Conservation (phyloP, 2,888 invertebrate species). For the Tortrix viridana region DNA sequence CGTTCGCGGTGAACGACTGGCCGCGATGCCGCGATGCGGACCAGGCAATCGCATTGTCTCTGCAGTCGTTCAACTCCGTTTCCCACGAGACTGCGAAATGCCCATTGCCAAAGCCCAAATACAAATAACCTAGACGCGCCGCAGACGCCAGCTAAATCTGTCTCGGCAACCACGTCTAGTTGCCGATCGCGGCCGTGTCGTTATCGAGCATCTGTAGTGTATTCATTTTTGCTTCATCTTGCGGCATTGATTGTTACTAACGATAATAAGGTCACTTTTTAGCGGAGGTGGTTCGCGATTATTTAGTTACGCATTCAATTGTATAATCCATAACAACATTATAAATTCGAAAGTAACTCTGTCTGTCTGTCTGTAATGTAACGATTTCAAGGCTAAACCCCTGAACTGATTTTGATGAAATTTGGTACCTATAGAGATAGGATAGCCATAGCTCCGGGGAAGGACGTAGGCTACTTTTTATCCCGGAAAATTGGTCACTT, state of each 20-base stretch:
- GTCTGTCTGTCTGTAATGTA: no score
- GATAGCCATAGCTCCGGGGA: no score
- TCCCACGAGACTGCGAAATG: slow-evolving; percentile 81
- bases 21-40: slow-evolving; percentile 54
- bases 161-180: slow-evolving; percentile 65
- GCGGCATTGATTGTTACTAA: slow-evolving; percentile 40
- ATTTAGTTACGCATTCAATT: no score
- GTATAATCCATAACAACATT: no score
- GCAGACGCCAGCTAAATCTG: slow-evolving; percentile 80
- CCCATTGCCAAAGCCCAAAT: slow-evolving; percentile 80
- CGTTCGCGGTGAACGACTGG: slow-evolving; percentile 60
- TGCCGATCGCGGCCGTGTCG: slow-evolving; percentile 54
- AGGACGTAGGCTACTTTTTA: no score
- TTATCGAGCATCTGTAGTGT: slow-evolving; percentile 53
- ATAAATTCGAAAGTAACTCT: no score
- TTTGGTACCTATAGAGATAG: no score
- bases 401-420: no score
- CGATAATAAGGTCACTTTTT: slow-evolving; percentile 26
- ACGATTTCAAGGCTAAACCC: no score
- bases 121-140: slow-evolving; percentile 82
- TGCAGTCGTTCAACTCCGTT: slow-evolving; percentile 83
- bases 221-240: slow-evolving; percentile 46
- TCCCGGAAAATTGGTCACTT: no score
- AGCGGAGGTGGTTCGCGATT: neutral
- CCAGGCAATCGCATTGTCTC: slow-evolving; percentile 78